These are phyloP conservation scores for Cariama cristata DNA, from an alignment of 2,113 vertebrate genomes.

Conservation along the genomic window DNA sequence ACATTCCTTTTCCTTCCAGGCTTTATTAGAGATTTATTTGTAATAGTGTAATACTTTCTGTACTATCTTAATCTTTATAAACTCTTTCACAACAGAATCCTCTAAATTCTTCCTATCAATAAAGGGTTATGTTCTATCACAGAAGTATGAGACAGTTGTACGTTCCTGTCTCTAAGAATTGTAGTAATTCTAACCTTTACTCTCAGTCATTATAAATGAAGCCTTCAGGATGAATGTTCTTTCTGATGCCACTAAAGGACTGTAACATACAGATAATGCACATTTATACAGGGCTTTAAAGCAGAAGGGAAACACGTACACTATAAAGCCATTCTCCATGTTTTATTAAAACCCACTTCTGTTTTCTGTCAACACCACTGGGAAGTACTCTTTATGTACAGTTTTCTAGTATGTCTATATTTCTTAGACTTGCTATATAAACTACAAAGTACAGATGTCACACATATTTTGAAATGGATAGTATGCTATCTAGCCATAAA, in stretches of 20 bases:
- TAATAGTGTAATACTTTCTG: not conserved
- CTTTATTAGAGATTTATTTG: not conserved
- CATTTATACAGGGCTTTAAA: not conserved
- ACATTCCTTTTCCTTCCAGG: not conserved
- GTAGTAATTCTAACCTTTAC: not conserved
- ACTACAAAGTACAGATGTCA: not conserved
- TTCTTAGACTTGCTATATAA: not conserved
- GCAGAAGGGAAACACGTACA: not conserved
- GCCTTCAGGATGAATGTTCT: not conserved
- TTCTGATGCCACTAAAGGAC: not conserved
- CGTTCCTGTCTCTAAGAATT: not conserved
- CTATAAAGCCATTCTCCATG: not conserved
- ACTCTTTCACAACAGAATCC: not conserved
- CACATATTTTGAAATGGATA: not conserved
- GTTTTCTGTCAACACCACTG: not conserved
- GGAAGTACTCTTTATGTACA: not conserved
- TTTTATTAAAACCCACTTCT: not conserved
- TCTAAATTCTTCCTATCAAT: not conserved
- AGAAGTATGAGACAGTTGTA: not conserved
- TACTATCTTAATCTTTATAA: not conserved
- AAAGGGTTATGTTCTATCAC: not conserved
- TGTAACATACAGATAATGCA: not conserved
- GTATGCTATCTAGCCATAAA: not conserved
- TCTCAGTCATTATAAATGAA: not conserved
- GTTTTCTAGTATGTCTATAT: not conserved